These are phyloP conservation scores for Sesamia nonagrioides DNA, from an alignment of 1,140 invertebrate genomes.

Conservation along the genomic window DNA sequence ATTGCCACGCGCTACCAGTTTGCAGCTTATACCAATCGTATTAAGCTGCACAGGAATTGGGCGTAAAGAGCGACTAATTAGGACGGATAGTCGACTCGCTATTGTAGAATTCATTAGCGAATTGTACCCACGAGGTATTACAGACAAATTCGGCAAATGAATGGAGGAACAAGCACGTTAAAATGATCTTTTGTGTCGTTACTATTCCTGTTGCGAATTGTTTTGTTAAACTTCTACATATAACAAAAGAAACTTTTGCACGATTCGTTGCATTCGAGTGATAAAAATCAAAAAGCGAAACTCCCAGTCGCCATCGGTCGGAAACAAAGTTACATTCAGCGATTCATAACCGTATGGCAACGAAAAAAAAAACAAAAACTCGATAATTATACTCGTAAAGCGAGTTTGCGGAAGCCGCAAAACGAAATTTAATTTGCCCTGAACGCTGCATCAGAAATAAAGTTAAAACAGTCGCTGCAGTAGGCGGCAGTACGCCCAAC, in stretches of 20 bases:
- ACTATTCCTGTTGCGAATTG: constrained; percentile 6
- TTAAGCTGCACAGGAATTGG: constrained; percentile 63
- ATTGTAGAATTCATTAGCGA: constrained; percentile 71
- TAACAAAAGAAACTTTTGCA: constrained; percentile 20
- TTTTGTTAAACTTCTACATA: constrained; percentile 9
- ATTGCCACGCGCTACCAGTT: constrained; percentile 51
- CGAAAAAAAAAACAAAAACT: constrained; percentile 72
- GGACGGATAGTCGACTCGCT: constrained; percentile 65
- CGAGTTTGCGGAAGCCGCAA: constrained; percentile 85
- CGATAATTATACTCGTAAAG: constrained; percentile 81
- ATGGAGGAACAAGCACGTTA: constrained; percentile 50
- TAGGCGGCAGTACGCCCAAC: constrained; percentile 81
- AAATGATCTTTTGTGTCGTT: constrained; percentile 39
- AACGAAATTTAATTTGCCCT: constrained; percentile 87
- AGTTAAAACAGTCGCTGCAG: constrained; percentile 87
- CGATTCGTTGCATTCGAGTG: constrained; percentile 17
- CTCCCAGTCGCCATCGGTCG: constrained; percentile 51
- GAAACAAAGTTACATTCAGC: constrained; percentile 70
- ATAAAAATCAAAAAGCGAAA: constrained; percentile 53
- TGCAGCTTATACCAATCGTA: constrained; percentile 55
- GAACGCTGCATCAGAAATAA: constrained; percentile 87
- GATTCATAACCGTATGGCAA: constrained; percentile 73
- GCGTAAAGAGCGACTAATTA: constrained; percentile 71
- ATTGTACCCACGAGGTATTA: constrained; percentile 62
- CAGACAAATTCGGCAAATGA: constrained; percentile 58